phyloP scores from a whole-genome alignment of 2,113 vertebrate genomes.

The Psilopsiagon aurifrons region DNA sequence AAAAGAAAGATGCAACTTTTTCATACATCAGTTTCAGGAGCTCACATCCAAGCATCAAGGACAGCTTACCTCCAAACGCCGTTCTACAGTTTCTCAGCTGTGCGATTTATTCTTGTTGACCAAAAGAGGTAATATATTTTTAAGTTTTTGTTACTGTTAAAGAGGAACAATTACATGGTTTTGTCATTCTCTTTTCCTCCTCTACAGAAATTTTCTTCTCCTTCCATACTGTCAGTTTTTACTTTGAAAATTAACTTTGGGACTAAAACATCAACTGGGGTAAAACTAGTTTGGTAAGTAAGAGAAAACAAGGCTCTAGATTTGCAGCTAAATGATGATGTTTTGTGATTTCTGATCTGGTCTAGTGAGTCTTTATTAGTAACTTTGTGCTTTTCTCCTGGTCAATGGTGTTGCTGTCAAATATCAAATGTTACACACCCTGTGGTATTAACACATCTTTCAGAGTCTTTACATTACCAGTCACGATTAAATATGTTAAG shows the following conservation, averaged over 20 bases:
- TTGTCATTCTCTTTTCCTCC: not conserved
- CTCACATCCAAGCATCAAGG: not conserved
- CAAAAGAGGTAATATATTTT: slow-evolving; percentile 69
- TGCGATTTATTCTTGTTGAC: slow-evolving; percentile 24
- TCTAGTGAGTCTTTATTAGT: not conserved
- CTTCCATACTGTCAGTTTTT: not conserved
- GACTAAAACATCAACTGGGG: not conserved
- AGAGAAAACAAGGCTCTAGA: not conserved
- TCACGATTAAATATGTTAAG: not conserved
- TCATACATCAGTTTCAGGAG: slow-evolving; percentile 24
- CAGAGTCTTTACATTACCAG: not conserved
- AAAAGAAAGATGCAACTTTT: slow-evolving; percentile 67
- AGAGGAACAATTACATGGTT: not conserved
- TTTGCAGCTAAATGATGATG: not conserved
- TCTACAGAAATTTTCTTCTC: not conserved
- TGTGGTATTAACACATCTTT: not conserved
- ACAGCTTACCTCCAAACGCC: slow-evolving; percentile 9
- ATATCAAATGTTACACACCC: not conserved
- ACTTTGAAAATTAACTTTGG: not conserved
- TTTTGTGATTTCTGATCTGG: not conserved
- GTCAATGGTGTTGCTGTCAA: not conserved
- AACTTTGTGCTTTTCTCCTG: not conserved
- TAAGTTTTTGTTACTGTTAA: not conserved
- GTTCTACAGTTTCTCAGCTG: slow-evolving; percentile 35
- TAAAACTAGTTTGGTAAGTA: not conserved